These are phyloP conservation scores for Pristionchus fissidentatus DNA, from an alignment of 2,888 invertebrate genomes.

Conservation along the genomic window DNA sequence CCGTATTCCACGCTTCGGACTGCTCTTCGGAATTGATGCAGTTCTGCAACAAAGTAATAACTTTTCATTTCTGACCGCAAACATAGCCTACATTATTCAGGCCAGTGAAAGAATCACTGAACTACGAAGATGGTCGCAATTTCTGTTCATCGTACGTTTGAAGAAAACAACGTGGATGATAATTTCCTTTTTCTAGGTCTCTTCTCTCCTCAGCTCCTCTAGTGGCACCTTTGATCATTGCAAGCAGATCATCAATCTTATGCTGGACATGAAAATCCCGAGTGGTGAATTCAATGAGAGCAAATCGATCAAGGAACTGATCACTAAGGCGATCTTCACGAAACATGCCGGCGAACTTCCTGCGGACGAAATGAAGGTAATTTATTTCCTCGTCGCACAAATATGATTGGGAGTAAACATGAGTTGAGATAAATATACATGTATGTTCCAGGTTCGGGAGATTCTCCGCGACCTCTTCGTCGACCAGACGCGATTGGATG, in stretches of 20 bases:
- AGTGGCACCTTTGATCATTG: constrained; percentile 1
- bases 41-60: constrained; percentile 17
- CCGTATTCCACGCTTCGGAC: background rate
- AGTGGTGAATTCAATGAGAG: background rate
- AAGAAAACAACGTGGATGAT: no score
- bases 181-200: background rate
- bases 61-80: background rate
- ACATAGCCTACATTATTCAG: background rate
- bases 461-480: background rate
- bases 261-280: constrained; percentile 26
- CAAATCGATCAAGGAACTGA: background rate
- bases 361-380: background rate
- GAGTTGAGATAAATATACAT: background rate
- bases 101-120: constrained; percentile 5
- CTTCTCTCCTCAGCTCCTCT: background rate
- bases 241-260: background rate
- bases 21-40: background rate
- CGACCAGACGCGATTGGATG: background rate
- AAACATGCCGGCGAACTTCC: background rate
- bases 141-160: background rate
- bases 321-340: background rate
- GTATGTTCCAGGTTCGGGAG: constrained; percentile 11
- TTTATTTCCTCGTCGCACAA: no score
- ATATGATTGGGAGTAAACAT: background rate
- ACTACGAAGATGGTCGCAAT: constrained; percentile 2